Percentiles rank a stretch among this genome's conserved stretches.
These are phyloP conservation scores for Phasianus colchicus DNA, from an alignment of 2,113 vertebrate genomes.

Conservation along the genomic window DNA sequence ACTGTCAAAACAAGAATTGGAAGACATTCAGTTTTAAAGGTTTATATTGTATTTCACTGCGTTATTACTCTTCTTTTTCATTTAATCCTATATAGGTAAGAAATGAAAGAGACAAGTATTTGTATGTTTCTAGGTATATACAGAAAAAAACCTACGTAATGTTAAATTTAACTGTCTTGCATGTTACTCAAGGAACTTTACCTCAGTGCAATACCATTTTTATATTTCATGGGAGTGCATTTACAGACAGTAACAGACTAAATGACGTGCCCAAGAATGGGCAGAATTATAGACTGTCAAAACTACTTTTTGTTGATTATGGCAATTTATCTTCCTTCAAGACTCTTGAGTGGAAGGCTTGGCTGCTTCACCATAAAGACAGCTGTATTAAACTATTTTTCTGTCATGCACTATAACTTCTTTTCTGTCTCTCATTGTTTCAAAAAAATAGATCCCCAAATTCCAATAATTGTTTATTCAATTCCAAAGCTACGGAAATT, in stretches of 20 bases:
- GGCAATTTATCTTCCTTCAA: not conserved
- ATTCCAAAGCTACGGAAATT: not conserved
- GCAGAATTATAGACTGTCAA: not conserved
- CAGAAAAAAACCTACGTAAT: not conserved
- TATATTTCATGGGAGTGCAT: not conserved
- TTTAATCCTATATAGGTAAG: not conserved
- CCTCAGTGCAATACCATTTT: accelerated
- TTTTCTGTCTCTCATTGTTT: not conserved
- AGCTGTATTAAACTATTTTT: not conserved
- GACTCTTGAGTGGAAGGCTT: not conserved
- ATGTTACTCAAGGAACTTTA: not conserved
- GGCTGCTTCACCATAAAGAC: not conserved
- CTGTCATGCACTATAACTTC: not conserved
- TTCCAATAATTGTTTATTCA: not conserved
- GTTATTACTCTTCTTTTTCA: not conserved
- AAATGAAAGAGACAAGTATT: not conserved
- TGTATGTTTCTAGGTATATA: not conserved
- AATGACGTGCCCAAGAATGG: not conserved
- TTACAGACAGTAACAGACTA: not conserved
- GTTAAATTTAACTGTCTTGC: not conserved
- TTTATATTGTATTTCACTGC: not conserved
- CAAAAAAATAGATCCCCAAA: not conserved
- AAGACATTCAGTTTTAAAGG: not conserved
- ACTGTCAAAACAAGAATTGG: not conserved
- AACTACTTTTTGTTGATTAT: not conserved